phyloP scores from a whole-genome alignment of 2,113 vertebrate genomes.

The Corvus hawaiiensis region DNA sequence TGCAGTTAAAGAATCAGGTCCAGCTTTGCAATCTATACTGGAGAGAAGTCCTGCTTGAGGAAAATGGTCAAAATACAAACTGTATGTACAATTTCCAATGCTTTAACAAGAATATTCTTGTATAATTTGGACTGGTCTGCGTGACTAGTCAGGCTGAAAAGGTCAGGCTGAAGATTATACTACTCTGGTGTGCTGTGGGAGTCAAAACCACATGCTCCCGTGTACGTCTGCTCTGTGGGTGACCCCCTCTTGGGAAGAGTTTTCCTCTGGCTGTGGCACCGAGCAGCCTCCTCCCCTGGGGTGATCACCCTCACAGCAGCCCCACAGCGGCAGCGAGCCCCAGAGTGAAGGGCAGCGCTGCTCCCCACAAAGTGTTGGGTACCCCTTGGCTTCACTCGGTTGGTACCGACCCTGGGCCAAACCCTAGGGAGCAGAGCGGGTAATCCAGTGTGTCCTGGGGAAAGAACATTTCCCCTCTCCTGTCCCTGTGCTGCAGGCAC shows the following conservation, averaged over 20 bases:
- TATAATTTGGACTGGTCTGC: background rate
- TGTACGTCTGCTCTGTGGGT: background rate
- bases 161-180: background rate
- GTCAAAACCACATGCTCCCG: background rate
- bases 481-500: background rate
- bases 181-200: background rate
- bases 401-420: background rate
- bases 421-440: background rate
- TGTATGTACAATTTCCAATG: background rate
- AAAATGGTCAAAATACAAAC: background rate
- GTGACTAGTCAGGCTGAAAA: background rate
- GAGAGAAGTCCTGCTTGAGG: background rate
- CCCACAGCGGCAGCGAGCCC: background rate
- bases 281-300: background rate
- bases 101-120: background rate
- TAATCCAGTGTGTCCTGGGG: background rate
- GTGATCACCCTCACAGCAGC: background rate
- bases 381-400: background rate
- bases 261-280: background rate
- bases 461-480: accelerated
- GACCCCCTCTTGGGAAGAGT: background rate
- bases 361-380: background rate
- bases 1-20: background rate
- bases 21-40: background rate
- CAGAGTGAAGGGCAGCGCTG: background rate